Percentiles rank a stretch among this genome's conserved stretches.
These are phyloP conservation scores for Polydrusus pterygomalis DNA, from an alignment of 2,888 invertebrate genomes.

Conservation along the genomic window DNA sequence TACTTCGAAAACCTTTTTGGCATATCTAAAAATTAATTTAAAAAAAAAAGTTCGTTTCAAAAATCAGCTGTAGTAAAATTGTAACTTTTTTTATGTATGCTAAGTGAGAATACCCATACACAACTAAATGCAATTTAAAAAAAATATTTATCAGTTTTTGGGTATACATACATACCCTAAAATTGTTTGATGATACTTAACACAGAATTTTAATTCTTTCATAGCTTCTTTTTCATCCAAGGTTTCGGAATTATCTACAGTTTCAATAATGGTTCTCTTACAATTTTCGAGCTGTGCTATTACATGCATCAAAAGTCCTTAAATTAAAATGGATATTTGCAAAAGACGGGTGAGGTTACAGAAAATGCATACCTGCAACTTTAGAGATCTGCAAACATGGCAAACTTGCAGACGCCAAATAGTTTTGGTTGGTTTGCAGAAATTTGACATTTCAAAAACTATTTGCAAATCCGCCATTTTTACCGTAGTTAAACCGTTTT, in stretches of 20 bases:
- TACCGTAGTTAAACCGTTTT: too few relatives aligned
- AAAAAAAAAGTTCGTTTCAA: too few relatives aligned
- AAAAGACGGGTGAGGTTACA: neutral
- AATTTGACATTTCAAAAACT: too few relatives aligned
- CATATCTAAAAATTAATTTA: slow-evolving; percentile 28
- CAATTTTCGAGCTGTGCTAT: slow-evolving; percentile 31
- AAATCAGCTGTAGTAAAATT: too few relatives aligned
- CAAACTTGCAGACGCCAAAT: too few relatives aligned
- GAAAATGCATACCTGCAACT: too few relatives aligned
- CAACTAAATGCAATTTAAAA: too few relatives aligned
- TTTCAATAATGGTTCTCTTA: neutral
- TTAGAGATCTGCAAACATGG: too few relatives aligned
- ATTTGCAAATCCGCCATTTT: too few relatives aligned
- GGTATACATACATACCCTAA: slow-evolving; percentile 34
- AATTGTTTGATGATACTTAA: slow-evolving; percentile 44
- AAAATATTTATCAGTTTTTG: neutral
- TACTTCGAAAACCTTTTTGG: slow-evolving; percentile 35
- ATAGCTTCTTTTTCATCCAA: slow-evolving; percentile 7
- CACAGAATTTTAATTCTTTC: slow-evolving; percentile 13
- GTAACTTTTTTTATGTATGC: too few relatives aligned
- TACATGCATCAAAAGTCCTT: slow-evolving; percentile 46
- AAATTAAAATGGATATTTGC: neutral
- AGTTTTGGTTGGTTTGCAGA: too few relatives aligned
- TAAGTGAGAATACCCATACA: too few relatives aligned
- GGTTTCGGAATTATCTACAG: neutral